Percentiles rank a stretch among this genome's conserved stretches.
Conservation (phyloP, 2,113 vertebrate genomes). For the Eptatretus burgeri region DNA sequence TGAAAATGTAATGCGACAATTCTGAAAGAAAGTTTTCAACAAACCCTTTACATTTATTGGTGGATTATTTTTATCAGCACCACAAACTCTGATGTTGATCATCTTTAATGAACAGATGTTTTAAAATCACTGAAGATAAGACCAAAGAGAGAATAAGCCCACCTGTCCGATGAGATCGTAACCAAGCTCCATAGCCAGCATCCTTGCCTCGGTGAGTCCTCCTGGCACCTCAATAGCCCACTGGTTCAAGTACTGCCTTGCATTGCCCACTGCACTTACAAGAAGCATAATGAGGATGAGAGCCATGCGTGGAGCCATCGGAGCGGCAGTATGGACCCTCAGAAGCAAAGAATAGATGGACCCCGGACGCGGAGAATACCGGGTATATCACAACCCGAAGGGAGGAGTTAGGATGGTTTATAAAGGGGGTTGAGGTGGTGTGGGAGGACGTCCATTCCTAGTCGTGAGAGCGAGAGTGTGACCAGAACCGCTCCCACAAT, state of each 20-base stretch:
- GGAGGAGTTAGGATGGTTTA: no score
- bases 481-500: no score
- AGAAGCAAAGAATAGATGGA: no score
- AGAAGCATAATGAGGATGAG: no score
- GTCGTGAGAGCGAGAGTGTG: no score
- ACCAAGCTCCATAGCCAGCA: constrained; percentile 49
- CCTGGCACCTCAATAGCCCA: constrained; percentile 83
- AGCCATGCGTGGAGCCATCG: no score
- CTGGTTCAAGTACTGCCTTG: constrained; percentile 64
- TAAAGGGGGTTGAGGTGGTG: no score
- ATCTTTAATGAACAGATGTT: neutral
- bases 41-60: neutral
- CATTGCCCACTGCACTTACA: neutral
- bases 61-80: neutral
- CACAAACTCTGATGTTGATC: neutral
- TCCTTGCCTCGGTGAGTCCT: constrained; percentile 32
- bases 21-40: neutral
- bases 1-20: neutral
- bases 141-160: constrained; percentile 13
- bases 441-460: no score
- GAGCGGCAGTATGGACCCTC: no score
- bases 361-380: no score
- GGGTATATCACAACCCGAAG: no score
- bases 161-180: constrained; percentile 79
- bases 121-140: no score